Conservation (phyloP, 2,888 invertebrate genomes). For the Nomada goodeniana region DNA sequence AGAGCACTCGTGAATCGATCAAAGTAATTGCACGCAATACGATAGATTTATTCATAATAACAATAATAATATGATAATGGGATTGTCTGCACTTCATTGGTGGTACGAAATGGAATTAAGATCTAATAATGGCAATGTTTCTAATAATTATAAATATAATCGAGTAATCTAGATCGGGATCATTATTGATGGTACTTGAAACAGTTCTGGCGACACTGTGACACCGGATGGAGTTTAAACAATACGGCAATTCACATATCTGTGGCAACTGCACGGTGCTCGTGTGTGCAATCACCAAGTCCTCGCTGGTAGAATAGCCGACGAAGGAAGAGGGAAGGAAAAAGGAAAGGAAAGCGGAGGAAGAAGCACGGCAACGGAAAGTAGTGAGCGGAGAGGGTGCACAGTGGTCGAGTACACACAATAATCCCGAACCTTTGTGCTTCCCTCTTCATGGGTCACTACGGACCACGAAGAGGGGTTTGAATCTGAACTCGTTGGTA, state of each 20-base stretch:
- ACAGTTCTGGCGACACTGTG: slow-evolving; percentile 66
- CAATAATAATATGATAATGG: too few species aligned
- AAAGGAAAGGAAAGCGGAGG: not conserved
- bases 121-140: not conserved
- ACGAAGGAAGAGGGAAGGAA: not conserved
- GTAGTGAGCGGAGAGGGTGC: slow-evolving; percentile 24
- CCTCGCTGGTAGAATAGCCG: slow-evolving; percentile 22
- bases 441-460: slow-evolving; percentile 36
- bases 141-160: too few species aligned
- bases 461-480: slow-evolving; percentile 27
- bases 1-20: too few species aligned
- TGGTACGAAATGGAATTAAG: not conserved
- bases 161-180: slow-evolving; percentile 16
- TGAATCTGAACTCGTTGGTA: slow-evolving; percentile 28
- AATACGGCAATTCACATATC: slow-evolving; percentile 75
- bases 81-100: too few species aligned
- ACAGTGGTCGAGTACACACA: slow-evolving; percentile 36
- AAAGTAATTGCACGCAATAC: too few species aligned
- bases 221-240: slow-evolving; percentile 66
- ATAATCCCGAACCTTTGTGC: slow-evolving; percentile 54
- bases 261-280: slow-evolving; percentile 64
- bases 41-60: too few species aligned
- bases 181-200: slow-evolving; percentile 67
- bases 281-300: slow-evolving; percentile 54
- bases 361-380: slow-evolving; percentile 25